Evolutionary conservation across 2,888 invertebrate species (phyloP).

Genomic region (Fragum fragum): DNA sequence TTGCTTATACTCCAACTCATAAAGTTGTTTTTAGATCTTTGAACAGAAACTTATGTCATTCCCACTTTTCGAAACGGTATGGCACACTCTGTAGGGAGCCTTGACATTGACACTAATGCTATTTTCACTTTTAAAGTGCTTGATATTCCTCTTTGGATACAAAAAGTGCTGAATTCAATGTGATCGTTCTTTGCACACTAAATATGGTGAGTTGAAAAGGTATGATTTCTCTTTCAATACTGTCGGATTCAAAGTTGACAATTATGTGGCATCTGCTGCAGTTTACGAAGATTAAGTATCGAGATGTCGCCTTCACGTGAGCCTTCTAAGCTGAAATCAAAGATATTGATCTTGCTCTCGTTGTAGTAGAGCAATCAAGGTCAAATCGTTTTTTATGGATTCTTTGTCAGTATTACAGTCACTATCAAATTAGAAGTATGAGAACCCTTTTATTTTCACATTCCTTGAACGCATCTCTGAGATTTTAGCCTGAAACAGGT

Average conservation of each 20-base stretch:
- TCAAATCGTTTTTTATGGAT: no score
- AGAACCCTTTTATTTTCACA: no score
- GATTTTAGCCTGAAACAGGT: no score
- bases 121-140: background rate
- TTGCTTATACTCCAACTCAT: no score
- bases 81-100: no score
- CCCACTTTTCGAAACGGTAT: no score
- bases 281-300: background rate
- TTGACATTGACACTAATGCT: no score
- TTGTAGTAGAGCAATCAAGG: background rate
- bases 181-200: conserved; percentile 17
- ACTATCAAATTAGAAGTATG: no score
- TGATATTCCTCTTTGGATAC: conserved; percentile 14
- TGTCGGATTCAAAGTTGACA: conserved; percentile 31
- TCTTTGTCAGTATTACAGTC: no score
- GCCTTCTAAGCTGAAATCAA: conserved; percentile 37
- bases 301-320: conserved; percentile 23
- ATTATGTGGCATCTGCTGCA: conserved; percentile 10
- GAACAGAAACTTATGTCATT: no score
- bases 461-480: no score
- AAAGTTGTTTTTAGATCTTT: no score
- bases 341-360: conserved; percentile 34
- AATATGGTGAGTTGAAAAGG: conserved; percentile 17
- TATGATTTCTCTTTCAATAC: background rate
- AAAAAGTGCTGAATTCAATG: conserved; percentile 20